Base-by-base conservation (phyloP, 2,888 invertebrate species). In the Biston stratarius region DNA sequence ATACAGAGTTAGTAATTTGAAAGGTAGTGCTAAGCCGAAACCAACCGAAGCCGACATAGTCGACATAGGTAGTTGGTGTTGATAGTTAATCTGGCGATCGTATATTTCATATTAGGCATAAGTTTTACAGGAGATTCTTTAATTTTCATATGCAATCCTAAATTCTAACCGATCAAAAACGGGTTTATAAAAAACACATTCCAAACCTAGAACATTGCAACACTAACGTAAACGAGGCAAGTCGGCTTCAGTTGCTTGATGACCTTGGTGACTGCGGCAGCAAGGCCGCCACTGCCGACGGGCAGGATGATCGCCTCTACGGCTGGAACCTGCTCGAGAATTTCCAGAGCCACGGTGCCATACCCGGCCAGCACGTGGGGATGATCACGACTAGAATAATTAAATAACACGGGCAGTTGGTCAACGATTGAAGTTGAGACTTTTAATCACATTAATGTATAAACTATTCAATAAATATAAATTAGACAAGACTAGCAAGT, bases 331-430 rank as follows among this genome's bases (percentile, higher is more conserved):
- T 98, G 97, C 75, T 99, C 98, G 48, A 98, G 86, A 61, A 99
- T 97, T 89, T 99, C 99, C 77, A 99, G 83, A 2, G 97, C 99
- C 79, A 98, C 92, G 0, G 98, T 98, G 9, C 99, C 99, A 87
- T 98, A 98, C 0, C 99, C 99, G 0, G 98, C 97, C 84, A 99
- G 96, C 49, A 99, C 96, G 80, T 98, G 95, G 0, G 99, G 98
- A 87, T 99, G 98, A 87, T 99, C 99, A 76, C 98, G 99, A 0
- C 98, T 97, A 83, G n/a, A 81, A 64, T 60, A 9, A 48, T 48
- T 24, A 8, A 14, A 9, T 14, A 24, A 47, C 14, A 44, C 2
- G 0, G 12, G 12, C n/a, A 12, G 12, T 44, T 44, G n/a, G 44
- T n/a, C 44, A 12, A 6, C 12, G 3, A 12, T 12, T n/a, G 12